phyloP scores from a whole-genome alignment of 2,888 invertebrate species.

The Boloria euphrosyne region DNA sequence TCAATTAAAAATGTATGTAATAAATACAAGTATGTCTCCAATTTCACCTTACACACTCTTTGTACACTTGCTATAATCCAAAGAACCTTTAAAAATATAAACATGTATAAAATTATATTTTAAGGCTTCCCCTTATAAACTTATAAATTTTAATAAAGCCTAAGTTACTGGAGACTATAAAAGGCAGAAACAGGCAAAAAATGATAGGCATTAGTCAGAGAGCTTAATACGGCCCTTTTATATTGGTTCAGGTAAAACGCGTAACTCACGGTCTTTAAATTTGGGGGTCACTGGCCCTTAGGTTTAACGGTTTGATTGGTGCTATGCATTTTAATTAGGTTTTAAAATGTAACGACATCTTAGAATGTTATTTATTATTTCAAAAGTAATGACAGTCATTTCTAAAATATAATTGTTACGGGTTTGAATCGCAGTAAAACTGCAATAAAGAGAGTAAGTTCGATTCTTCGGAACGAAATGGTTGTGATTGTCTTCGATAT shows the following conservation, averaged over 20 bases:
- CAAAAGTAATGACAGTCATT: too few relatives aligned
- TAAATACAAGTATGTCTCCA: too few relatives aligned
- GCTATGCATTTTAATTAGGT: slow-evolving; percentile 23
- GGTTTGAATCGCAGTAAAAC: too few relatives aligned
- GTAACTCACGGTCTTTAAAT: slow-evolving; percentile 46
- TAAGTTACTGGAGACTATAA: slow-evolving; percentile 47
- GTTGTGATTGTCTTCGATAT: too few relatives aligned
- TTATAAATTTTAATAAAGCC: slow-evolving; percentile 62
- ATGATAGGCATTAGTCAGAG: slow-evolving; percentile 61
- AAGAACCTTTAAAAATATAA: slow-evolving; percentile 45
- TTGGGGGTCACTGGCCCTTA: slow-evolving; percentile 47
- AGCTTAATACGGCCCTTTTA: slow-evolving; percentile 49
- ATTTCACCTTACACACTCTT: too few relatives aligned
- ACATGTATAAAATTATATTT: slow-evolving; percentile 44
- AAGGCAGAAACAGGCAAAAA: slow-evolving; percentile 56
- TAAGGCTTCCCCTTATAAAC: slow-evolving; percentile 39
- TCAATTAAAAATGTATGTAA: too few relatives aligned
- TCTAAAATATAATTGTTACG: too few relatives aligned
- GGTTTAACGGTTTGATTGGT: slow-evolving; percentile 57
- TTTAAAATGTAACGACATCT: slow-evolving; percentile 7
- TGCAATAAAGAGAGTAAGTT: too few relatives aligned
- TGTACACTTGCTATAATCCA: slow-evolving; percentile 40
- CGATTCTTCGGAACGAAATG: too few relatives aligned
- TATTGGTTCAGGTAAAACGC: slow-evolving; percentile 53
- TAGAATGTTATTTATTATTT: background rate